phyloP scores from a whole-genome alignment of 1,140 invertebrate species.

The Neodiprion pinetum region DNA sequence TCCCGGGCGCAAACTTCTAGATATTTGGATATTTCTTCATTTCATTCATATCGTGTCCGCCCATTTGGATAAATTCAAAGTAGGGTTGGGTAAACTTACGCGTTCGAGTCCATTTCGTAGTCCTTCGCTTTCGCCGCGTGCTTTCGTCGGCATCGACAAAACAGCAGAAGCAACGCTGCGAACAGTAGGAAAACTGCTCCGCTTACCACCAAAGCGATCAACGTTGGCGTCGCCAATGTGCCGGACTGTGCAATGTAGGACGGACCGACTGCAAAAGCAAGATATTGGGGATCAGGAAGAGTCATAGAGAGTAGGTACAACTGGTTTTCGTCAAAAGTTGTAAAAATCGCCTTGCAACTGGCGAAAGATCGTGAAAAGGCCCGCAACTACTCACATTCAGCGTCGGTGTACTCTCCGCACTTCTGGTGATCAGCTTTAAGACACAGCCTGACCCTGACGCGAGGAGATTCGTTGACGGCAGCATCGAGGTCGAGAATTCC shows the following conservation, averaged over 20 bases:
- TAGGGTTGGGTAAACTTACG: constrained; percentile 55
- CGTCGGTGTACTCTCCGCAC: constrained; percentile 83
- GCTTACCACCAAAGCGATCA: constrained; percentile 83
- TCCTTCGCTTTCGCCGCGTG: constrained; percentile 88
- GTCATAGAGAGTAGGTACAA: constrained; percentile 6
- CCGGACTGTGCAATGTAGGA: constrained; percentile 81
- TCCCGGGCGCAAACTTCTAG: not conserved
- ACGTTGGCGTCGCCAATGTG: constrained; percentile 75
- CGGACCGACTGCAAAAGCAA: constrained; percentile 72
- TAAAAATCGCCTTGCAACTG: not conserved
- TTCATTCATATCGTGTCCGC: not conserved
- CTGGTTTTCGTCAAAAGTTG: constrained; percentile 15
- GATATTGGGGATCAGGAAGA: constrained; percentile 23
- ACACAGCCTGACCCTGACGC: constrained; percentile 80
- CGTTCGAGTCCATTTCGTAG: constrained; percentile 85
- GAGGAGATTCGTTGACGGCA: constrained; percentile 61
- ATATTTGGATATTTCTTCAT: not conserved
- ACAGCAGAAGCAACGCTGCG: constrained; percentile 78
- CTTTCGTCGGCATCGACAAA: constrained; percentile 85
- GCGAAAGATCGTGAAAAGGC: constrained; percentile 28
- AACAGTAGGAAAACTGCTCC: constrained; percentile 82
- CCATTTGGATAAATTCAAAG: not conserved
- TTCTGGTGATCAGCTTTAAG: constrained; percentile 77
- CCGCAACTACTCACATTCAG: constrained; percentile 74
- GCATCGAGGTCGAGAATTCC: constrained; percentile 66